Evolutionary conservation across 2,113 vertebrate genomes (phyloP).

Genomic region (Bombycilla garrulus): DNA sequence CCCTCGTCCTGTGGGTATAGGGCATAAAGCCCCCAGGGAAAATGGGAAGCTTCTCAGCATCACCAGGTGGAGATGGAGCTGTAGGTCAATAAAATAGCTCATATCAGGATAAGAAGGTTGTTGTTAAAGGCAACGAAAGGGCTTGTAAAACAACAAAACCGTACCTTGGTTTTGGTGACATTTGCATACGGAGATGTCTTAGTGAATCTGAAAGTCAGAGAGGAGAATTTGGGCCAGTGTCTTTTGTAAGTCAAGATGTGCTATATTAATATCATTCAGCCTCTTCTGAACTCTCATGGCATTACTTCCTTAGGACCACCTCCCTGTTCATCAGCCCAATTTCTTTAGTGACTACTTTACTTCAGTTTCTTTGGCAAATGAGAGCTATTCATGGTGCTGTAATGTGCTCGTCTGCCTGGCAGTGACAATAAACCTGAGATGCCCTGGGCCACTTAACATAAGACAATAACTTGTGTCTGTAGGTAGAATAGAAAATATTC

Average conservation of each 20-base stretch:
- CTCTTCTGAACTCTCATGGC: background rate
- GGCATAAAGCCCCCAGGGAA: background rate
- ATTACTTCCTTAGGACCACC: background rate
- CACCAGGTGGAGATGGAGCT: background rate
- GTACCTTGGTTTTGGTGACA: background rate
- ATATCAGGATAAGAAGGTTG: background rate
- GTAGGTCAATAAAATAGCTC: background rate
- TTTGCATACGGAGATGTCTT: background rate
- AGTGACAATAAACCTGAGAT: background rate
- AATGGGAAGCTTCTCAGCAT: background rate
- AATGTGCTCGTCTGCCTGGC: background rate
- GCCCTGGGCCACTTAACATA: background rate
- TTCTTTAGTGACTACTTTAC: background rate
- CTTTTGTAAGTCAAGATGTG: background rate
- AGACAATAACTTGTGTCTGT: background rate
- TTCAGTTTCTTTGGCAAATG: background rate
- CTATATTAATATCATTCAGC: background rate
- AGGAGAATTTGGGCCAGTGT: constrained; percentile 30
- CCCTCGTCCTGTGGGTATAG: no score
- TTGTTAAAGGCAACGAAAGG: background rate
- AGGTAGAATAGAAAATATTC: background rate
- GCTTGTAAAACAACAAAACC: background rate
- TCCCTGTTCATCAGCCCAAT: background rate
- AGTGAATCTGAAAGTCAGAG: background rate
- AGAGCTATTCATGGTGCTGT: background rate